phyloP scores from a whole-genome alignment of 2,888 invertebrate genomes.

The Drosophila setosimentum region DNA sequence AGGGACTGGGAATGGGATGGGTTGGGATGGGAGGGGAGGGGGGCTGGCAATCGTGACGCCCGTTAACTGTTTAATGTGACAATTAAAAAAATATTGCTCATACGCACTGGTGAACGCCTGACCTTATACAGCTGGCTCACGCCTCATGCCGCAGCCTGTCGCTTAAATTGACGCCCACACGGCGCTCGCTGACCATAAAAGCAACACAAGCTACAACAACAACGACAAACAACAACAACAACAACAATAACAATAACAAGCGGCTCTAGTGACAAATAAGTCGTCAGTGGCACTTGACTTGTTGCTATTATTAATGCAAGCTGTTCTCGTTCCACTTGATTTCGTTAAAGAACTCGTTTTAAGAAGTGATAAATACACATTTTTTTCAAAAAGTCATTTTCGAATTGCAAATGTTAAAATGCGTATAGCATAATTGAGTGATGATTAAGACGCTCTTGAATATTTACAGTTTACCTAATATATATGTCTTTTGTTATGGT shows the following conservation, averaged over 20 bases:
- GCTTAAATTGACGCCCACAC: conserved; percentile 64
- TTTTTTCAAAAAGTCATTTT: conserved; percentile 10
- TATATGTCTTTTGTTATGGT: conserved; percentile 8
- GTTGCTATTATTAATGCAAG: conserved; percentile 34
- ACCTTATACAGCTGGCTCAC: conserved; percentile 53
- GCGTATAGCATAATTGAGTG: conserved; percentile 27
- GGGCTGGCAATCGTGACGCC: conserved; percentile 42
- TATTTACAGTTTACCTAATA: neutral
- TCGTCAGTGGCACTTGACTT: conserved; percentile 59
- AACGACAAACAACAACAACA: neutral
- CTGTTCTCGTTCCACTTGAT: conserved; percentile 58
- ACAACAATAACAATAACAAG: conserved; percentile 23
- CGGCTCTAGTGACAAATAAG: conserved; percentile 69
- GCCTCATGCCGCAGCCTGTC: conserved; percentile 13
- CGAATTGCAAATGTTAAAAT: conserved; percentile 17
- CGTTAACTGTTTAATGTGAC: conserved; percentile 66
- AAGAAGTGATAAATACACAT: conserved; percentile 25
- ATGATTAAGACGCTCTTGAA: conserved; percentile 18
- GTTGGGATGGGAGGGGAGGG: no score
- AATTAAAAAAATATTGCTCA: conserved; percentile 71
- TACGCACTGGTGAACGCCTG: conserved; percentile 76
- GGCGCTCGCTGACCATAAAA: conserved; percentile 28
- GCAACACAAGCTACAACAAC: conserved; percentile 15
- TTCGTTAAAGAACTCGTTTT: conserved; percentile 63
- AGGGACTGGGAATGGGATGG: neutral